Percentiles rank a stretch among this genome's conserved stretches.
Evolutionary conservation across 1,140 invertebrate species (phyloP).

Genomic region (Lordiphosa mommai): DNA sequence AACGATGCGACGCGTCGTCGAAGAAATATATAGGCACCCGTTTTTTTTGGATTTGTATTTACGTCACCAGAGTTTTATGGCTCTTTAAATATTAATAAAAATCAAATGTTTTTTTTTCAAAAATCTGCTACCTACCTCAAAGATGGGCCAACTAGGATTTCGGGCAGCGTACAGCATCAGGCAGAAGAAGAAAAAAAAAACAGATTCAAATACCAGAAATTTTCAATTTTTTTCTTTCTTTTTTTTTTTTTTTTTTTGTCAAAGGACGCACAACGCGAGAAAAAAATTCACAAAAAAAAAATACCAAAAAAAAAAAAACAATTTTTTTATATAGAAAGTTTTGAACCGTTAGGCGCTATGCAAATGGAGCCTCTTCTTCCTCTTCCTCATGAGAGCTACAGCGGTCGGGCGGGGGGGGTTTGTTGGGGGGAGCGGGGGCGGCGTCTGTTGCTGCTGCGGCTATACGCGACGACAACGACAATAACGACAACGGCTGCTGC

Average conservation of each 20-base stretch:
- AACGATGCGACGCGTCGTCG: conserved; percentile 51
- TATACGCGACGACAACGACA: conserved; percentile 1
- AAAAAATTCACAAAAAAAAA: conserved; percentile 36
- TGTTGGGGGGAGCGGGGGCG: no score
- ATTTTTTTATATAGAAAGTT: conserved; percentile 15
- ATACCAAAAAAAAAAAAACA: conserved; percentile 13
- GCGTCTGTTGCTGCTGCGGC: conserved; percentile 9
- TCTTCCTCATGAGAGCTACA: no score
- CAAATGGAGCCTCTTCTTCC: conserved; percentile 20
- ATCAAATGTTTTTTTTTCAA: conserved; percentile 6
- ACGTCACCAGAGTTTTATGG: conserved; percentile 68
- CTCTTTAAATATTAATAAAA: conserved; percentile 64
- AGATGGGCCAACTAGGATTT: conserved; percentile 3
- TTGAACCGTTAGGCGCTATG: conserved; percentile 31
- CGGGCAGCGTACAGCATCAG: not conserved
- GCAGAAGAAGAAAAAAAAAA: conserved; percentile 19
- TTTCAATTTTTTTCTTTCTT: conserved; percentile 4
- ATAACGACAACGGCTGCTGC: not conserved
- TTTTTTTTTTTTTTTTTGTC: conserved; percentile 10
- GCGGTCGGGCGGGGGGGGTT: no score
- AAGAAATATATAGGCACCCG: conserved; percentile 13
- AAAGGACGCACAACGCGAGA: conserved; percentile 1
- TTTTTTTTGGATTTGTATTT: conserved; percentile 40
- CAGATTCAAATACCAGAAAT: not conserved
- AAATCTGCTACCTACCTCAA: conserved; percentile 34